phyloP scores from a whole-genome alignment of 2,113 vertebrate genomes.

The Epinephelus cyanopodus region DNA sequence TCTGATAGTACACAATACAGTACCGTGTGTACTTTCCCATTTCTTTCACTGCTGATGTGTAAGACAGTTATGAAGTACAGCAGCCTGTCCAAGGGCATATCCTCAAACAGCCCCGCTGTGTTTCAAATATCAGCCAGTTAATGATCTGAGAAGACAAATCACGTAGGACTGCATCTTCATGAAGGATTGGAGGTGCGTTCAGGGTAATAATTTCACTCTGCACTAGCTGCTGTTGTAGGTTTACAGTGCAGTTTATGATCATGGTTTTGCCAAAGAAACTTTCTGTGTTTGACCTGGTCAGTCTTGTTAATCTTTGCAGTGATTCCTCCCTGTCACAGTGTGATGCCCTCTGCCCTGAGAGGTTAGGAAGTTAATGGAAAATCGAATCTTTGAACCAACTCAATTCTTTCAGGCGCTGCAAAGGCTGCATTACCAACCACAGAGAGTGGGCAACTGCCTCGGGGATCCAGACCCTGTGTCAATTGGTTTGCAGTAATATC shows the following conservation, averaged over 20 bases:
- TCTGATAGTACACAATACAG: background rate
- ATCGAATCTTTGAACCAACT: constrained; percentile 18
- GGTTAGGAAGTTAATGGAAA: constrained; percentile 37
- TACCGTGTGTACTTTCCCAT: background rate
- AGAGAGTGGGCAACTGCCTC: background rate
- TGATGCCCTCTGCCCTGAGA: background rate
- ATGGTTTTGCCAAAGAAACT: background rate
- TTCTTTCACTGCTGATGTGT: background rate
- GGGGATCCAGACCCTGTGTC: background rate
- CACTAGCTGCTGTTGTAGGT: background rate
- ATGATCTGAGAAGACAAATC: background rate
- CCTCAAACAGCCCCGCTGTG: background rate
- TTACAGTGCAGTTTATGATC: background rate
- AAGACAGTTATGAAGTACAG: background rate
- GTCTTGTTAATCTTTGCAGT: background rate
- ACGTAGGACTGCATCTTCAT: background rate
- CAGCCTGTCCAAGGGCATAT: background rate
- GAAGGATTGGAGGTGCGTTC: background rate
- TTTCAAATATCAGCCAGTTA: background rate
- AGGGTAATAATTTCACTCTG: background rate
- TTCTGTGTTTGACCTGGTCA: background rate
- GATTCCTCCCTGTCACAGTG: background rate
- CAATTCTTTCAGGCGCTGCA: background rate
- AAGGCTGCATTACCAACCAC: background rate
- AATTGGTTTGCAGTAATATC: constrained; percentile 16